These are phyloP conservation scores for Vulpes lagopus DNA, from an alignment of 2,113 vertebrate species.

Conservation along the genomic window DNA sequence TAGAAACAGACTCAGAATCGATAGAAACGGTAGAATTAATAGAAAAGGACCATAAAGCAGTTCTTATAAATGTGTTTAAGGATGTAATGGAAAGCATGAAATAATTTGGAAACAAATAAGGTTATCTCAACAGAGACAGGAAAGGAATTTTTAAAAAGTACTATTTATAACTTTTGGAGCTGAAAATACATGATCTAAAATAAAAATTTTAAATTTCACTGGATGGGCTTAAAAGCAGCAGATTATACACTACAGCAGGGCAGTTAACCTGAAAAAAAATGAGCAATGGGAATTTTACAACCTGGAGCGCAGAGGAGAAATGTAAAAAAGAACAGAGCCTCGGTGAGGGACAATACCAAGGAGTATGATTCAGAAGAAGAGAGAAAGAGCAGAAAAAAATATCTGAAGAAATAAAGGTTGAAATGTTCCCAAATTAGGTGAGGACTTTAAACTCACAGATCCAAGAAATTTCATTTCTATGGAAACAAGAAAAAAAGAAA, in stretches of 20 bases:
- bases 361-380: not conserved
- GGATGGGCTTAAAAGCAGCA: not conserved
- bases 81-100: conserved; percentile 1
- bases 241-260: not conserved
- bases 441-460: not conserved
- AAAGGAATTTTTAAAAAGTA: not conserved
- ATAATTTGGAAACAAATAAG: not conserved
- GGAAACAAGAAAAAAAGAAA: not conserved
- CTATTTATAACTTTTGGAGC: conserved; percentile 3
- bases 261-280: not conserved
- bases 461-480: not conserved
- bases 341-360: not conserved
- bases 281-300: conserved; percentile 12
- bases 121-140: not conserved
- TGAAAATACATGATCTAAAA: conserved; percentile 2
- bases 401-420: not conserved
- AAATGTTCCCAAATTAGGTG: conserved; percentile 17
- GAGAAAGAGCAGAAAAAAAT: not conserved
- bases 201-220: not conserved
- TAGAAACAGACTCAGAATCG: not conserved
- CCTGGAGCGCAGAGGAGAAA: not conserved
- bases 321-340: not conserved
- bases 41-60: conserved; percentile 40
- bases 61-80: conserved; percentile 2
- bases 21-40: not conserved